Base-by-base conservation (phyloP, 1,140 invertebrate species). In the Papilio machaon region DNA sequence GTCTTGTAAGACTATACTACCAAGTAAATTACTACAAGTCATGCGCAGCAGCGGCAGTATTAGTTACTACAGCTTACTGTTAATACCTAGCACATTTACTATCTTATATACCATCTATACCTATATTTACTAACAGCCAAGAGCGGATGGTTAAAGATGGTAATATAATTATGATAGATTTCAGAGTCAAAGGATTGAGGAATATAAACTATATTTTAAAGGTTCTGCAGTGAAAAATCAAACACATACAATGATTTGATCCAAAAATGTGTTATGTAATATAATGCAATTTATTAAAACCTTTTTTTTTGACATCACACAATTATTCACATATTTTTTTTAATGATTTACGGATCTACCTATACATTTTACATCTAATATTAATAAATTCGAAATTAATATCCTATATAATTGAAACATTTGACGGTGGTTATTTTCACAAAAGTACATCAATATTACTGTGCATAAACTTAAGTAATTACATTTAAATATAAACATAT, bases 361-460 rank as follows among this genome's bases (percentile, higher is more conserved):
- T 92, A 87, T 91, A 90, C 91, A 92, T 80, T 85, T 91, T 88
- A 91, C 84, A 89, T 88, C 88, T 92, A 92, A 89, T 89, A 83
- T 89, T 91, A 91, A 88, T 94, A 94, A 94, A 94, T 94, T 94
- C 92, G 91, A 94, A 94, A 92, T 86, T 84, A 92, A 94, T 89
- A 86, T 84, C 86, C 88, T 90, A 86, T 85, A 85, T 85, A 87
- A 86, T 88, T 89, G 89, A 89, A 90, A 87, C 82, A 79, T 79
- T 64, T 79, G 54, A 79, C 58, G 77, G 64, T 80, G 70, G 67
- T 80, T 43, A 73, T 73, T 80, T 73, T 73, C 17, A 80, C 43
- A 80, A 54, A 54, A 67, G 4, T 67, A 67, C 64, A 23, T 73
- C 52, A 23, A 74, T 19, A 19, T 75, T 75, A 49, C 46, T 46